phyloP scores from a whole-genome alignment of 92 coral and sea anemone genomes.

The Zoanthus gigantus region DNA sequence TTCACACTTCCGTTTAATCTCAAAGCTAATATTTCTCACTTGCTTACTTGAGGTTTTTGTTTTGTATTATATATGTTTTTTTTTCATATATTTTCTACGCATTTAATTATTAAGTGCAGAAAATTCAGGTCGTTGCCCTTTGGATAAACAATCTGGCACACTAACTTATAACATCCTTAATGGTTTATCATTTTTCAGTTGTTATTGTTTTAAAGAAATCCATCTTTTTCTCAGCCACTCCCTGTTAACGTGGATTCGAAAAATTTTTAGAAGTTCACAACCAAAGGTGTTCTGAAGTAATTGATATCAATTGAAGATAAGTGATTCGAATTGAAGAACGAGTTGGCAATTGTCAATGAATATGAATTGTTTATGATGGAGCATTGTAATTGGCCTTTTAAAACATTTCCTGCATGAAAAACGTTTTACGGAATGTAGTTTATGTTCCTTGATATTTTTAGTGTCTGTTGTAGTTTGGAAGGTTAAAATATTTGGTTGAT shows the following conservation, averaged over 20 bases:
- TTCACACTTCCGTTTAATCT: neutral
- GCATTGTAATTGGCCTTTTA: slow-evolving; percentile 15
- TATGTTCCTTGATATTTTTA: neutral
- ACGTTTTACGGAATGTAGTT: slow-evolving; percentile 6
- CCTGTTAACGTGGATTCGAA: neutral
- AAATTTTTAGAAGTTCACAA: neutral
- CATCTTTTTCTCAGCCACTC: neutral
- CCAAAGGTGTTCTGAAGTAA: neutral
- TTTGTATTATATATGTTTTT: neutral
- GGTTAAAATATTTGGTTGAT: neutral
- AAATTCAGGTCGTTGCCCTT: slow-evolving; percentile 21
- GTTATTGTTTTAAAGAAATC: slow-evolving; percentile 3
- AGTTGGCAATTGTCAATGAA: slow-evolving; percentile 6
- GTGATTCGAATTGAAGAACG: neutral
- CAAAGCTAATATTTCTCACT: neutral
- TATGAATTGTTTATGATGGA: slow-evolving; percentile 18
- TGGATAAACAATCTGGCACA: slow-evolving; percentile 21
- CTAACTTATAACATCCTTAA: neutral
- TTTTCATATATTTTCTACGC: neutral
- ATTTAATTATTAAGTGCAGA: slow-evolving; percentile 11
- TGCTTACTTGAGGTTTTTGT: neutral
- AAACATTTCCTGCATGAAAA: slow-evolving; percentile 36
- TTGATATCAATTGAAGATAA: slow-evolving; percentile 1
- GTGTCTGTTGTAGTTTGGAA: neutral
- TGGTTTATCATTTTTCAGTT: neutral